Evolutionary conservation across 1,140 invertebrate species (phyloP), one percentile per base, ranked within the genome.

Genomic region (Sipha flava): DNA sequence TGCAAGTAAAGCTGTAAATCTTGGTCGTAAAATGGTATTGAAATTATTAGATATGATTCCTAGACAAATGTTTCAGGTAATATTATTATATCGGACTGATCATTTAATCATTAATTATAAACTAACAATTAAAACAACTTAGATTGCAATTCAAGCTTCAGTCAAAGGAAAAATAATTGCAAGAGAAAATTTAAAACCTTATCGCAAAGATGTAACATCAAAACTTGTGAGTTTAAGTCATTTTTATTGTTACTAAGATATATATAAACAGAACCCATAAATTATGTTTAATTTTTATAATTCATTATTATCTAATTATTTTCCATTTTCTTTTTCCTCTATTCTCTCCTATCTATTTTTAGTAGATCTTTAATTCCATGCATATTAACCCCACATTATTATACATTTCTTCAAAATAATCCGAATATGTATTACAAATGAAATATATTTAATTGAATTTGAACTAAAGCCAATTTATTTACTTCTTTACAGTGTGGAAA

Each of bases 11-110:
- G 91, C 92, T 4, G 85, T 88, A 80, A 85, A 87, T n/a, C 86
- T 89, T 47, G 95, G 91, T 0, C 90, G 89, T 82, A 87, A 87
- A 45, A 88, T 98, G 80, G 92, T 93, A 80, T 83, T 87, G 4
- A 93, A 92, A 85, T 87, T 99, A n/a, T 91, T 92, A 81, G 92
- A 97, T 64, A 91, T 92, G 81, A 94, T 99, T 84, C 96, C 96
- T 16, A 89, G 92, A 73, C 97, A 99, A 84, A 91, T 95, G 82
- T 93, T 91, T 85, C 84, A 86, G 88, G 88, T 92, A 82, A 47
- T 29, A 43, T 7, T n/a, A 31, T 12, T 1, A 1, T 26, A 47
- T 7, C 4, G 7, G 1, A 70, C 9, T 23, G 7, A n/a, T 66
- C 12, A n/a, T 29, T 47, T 26, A 2, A 31, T 16, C 1, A 18